Evolutionary conservation across 2,113 vertebrate species (phyloP).

Genomic region (Osmerus mordax): DNA sequence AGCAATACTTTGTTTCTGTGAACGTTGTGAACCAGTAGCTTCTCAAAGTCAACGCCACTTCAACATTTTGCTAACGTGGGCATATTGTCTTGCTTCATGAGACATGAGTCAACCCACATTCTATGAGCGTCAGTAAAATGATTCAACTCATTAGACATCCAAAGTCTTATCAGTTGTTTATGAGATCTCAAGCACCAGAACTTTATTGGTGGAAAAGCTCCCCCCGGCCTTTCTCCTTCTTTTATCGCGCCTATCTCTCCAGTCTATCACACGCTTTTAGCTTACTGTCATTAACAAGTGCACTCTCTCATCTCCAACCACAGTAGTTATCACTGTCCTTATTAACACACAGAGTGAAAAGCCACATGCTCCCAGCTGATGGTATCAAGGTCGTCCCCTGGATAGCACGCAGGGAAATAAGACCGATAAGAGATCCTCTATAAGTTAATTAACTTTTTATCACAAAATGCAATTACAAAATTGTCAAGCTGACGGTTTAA

Average conservation of each 20-base stretch:
- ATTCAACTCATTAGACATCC: slow-evolving; percentile 60
- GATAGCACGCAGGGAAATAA: slow-evolving; percentile 62
- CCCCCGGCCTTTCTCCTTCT: slow-evolving; percentile 46
- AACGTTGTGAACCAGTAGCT: slow-evolving; percentile 31
- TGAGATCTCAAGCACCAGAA: slow-evolving; percentile 56
- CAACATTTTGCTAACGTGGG: slow-evolving; percentile 39
- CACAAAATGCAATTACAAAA: slow-evolving; percentile 72
- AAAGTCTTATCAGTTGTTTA: slow-evolving; percentile 68
- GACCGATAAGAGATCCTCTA: slow-evolving; percentile 73
- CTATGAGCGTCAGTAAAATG: slow-evolving; percentile 63
- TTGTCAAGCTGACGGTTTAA: slow-evolving; percentile 67
- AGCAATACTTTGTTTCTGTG: not conserved
- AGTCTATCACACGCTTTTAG: slow-evolving; percentile 49
- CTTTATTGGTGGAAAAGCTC: slow-evolving; percentile 63
- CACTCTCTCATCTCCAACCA: slow-evolving; percentile 60
- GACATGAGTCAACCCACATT: slow-evolving; percentile 54
- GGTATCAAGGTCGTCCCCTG: slow-evolving; percentile 70
- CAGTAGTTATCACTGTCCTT: slow-evolving; percentile 63
- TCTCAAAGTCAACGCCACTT: slow-evolving; percentile 35
- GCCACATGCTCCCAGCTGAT: slow-evolving; percentile 58
- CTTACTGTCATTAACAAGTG: slow-evolving; percentile 64
- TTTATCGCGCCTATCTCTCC: slow-evolving; percentile 61
- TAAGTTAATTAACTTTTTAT: slow-evolving; percentile 84
- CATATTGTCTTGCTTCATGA: slow-evolving; percentile 49
- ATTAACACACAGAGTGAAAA: slow-evolving; percentile 56